These are phyloP conservation scores for Chaetura pelagica DNA, from an alignment of 2,113 vertebrate genomes.

Conservation along the genomic window DNA sequence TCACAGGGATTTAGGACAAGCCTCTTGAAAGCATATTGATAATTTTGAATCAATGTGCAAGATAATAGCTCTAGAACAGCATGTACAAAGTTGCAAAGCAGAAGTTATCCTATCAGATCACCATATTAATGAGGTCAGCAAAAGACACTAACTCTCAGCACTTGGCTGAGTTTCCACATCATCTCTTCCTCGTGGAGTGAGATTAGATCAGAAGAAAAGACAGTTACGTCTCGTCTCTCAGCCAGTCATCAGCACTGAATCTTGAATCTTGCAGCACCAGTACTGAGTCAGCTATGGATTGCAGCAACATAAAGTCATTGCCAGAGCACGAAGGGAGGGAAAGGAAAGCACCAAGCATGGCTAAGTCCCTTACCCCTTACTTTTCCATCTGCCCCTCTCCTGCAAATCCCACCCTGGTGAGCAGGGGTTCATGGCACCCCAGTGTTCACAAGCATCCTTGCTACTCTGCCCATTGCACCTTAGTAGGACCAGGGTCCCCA, in stretches of 20 bases:
- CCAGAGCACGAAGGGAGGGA: background rate
- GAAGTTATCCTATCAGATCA: slow-evolving; percentile 14
- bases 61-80: background rate
- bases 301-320: background rate
- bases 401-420: background rate
- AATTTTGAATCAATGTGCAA: background rate
- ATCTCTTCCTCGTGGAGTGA: background rate
- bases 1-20: slow-evolving; percentile 6
- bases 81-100: background rate
- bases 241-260: background rate
- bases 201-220: background rate
- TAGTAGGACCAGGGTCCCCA: background rate
- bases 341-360: background rate
- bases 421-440: accelerated
- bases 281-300: background rate
- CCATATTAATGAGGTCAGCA: slow-evolving; percentile 28
- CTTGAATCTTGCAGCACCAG: background rate
- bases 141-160: slow-evolving; percentile 1
- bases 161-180: slow-evolving; percentile 20
- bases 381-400: background rate
- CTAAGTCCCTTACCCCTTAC: background rate
- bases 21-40: slow-evolving; percentile 44
- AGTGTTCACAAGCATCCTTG: background rate
- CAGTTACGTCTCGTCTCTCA: background rate
- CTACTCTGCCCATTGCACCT: background rate